Conservation (phyloP, 2,888 invertebrate species). For the Rhorus exstirpatorius region DNA sequence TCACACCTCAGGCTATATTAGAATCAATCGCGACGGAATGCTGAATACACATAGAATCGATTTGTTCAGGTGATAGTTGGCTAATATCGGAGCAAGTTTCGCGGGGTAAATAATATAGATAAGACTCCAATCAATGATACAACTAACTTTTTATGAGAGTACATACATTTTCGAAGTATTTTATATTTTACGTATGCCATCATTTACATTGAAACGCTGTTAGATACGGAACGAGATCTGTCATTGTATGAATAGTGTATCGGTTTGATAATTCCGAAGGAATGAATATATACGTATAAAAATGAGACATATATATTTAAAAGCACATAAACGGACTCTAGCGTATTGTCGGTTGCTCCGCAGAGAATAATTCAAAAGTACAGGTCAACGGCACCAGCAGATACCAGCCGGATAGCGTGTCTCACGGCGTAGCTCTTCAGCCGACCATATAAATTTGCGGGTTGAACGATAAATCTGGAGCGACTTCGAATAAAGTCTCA, state of each 20-base stretch:
- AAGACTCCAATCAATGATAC: too few relatives aligned
- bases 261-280: not conserved
- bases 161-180: too few relatives aligned
- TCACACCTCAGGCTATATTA: too few relatives aligned
- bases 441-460: slow-evolving; percentile 61
- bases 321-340: slow-evolving; percentile 10
- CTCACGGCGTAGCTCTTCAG: slow-evolving; percentile 33
- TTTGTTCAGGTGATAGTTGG: too few relatives aligned
- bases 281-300: slow-evolving; percentile 9
- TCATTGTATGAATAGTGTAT: slow-evolving; percentile 20
- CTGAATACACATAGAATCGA: too few relatives aligned
- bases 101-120: too few relatives aligned
- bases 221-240: slow-evolving; percentile 10
- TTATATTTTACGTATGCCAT: too few relatives aligned
- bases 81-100: too few relatives aligned
- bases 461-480: slow-evolving; percentile 59
- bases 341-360: slow-evolving; percentile 18
- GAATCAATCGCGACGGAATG: too few relatives aligned
- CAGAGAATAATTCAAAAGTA: slow-evolving; percentile 65
- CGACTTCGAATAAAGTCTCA: slow-evolving; percentile 58
- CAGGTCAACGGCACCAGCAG: slow-evolving; percentile 64
- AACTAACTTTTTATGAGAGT: too few relatives aligned
- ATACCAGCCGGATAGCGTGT: slow-evolving; percentile 44
- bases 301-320: not conserved
- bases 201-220: too few relatives aligned